phyloP scores from a whole-genome alignment of 92 coral and sea anemone species.

The Actinernus sp. region DNA sequence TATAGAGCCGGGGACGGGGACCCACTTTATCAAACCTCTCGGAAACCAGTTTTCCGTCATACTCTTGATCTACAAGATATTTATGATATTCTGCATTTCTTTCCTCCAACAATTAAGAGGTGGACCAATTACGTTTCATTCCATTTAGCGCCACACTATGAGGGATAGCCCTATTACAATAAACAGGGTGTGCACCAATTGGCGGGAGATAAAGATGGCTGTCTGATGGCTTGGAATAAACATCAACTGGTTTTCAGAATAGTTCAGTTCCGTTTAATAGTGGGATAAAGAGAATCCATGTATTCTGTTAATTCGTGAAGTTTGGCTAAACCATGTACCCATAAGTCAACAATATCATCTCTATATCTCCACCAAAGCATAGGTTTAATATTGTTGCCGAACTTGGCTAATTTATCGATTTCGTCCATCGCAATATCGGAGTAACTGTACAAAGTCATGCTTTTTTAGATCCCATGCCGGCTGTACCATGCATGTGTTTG shows the following conservation, averaged over 20 bases:
- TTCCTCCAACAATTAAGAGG: neutral
- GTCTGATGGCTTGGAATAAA: conserved; percentile 38
- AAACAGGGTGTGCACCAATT: conserved; percentile 10
- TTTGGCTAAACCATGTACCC: conserved; percentile 8
- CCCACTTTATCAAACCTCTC: conserved; percentile 17
- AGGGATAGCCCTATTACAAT: conserved; percentile 28
- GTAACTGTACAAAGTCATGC: too few species aligned
- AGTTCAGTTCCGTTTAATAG: neutral
- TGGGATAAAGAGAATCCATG: conserved; percentile 1
- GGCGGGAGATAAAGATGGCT: conserved; percentile 23
- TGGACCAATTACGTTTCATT: conserved; percentile 45
- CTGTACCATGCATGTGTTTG: too few species aligned
- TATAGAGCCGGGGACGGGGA: too few species aligned
- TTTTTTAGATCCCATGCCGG: too few species aligned
- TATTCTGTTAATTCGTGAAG: conserved; percentile 14
- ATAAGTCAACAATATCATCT: conserved; percentile 24
- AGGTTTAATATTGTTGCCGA: too few species aligned
- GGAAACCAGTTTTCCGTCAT: conserved; percentile 8
- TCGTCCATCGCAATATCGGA: too few species aligned
- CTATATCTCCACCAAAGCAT: too few species aligned
- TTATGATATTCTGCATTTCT: conserved; percentile 17
- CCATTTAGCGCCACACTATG: conserved; percentile 22
- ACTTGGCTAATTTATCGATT: too few species aligned
- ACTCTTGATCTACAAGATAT: conserved; percentile 6
- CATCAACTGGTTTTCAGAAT: neutral